Evolutionary conservation across 2,113 vertebrate genomes (phyloP).

Genomic region (Cacatua alba): DNA sequence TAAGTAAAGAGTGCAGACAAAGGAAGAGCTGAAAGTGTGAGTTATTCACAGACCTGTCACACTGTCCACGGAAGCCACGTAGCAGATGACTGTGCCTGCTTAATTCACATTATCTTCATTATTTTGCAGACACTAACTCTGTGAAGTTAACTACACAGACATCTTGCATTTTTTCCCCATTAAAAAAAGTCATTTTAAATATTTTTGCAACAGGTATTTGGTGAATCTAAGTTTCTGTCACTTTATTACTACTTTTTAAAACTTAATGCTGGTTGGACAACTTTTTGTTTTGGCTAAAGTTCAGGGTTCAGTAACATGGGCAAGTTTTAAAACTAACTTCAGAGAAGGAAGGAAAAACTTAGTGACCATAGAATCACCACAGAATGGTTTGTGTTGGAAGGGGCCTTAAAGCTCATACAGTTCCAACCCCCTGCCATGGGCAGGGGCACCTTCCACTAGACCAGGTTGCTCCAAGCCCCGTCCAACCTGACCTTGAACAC

Average conservation of each 20-base stretch:
- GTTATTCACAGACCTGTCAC: background rate
- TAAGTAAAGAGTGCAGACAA: accelerated
- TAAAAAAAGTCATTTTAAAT: background rate
- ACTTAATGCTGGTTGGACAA: background rate
- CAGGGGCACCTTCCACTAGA: background rate
- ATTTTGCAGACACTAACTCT: background rate
- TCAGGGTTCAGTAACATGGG: background rate
- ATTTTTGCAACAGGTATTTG: background rate
- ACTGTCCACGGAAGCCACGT: background rate
- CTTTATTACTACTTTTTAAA: background rate
- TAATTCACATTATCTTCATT: background rate
- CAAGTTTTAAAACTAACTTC: background rate
- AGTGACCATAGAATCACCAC: background rate
- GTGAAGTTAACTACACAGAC: background rate
- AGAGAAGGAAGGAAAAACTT: background rate
- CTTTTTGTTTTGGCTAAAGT: background rate
- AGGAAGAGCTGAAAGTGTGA: background rate
- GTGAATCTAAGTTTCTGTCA: background rate
- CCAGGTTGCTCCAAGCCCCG: background rate
- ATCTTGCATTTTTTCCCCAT: background rate
- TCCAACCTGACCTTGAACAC: background rate
- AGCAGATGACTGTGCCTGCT: background rate
- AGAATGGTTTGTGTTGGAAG: background rate
- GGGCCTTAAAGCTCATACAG: background rate
- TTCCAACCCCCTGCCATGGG: background rate